Evolutionary conservation across 2,797 vertebrate species (phyloP), one percentile per base, ranked within the genome.

Genomic region (Podarcis siculus): DNA sequence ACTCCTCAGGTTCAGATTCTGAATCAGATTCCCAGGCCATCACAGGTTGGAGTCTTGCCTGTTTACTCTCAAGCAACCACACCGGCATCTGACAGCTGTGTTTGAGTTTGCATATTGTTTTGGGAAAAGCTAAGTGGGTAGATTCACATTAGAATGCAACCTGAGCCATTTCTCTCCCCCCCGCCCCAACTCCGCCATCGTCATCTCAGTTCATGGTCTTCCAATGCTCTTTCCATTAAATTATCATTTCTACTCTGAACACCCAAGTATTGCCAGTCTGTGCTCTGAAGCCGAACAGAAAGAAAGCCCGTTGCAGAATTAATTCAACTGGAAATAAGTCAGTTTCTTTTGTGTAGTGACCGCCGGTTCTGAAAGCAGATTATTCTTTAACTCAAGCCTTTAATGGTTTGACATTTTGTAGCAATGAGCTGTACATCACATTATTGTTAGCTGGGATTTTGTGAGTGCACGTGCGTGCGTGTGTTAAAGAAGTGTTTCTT

Each of bases 401-500:
- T 91, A 94, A 94, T 91, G 94, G 92, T 69, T 91, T 89, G 93
- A 75, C 90, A 82, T 94, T 93, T 94, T 89, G 92, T 94, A 93
- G 91, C 87, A 91, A 87, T 77, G 83, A 90, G 86, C 90, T 94
- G 88, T 86, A 94, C 12, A 55, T 35, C 61, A 86, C 64, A 6
- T 91, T 87, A 95, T 89, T 85, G 86, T 93, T 93, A 93, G 93
- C 83, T 61, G 92, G 93, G 90, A 92, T 94, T 96, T 96, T 90
- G 79, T 61, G 23, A 27, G 32, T 67, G 81, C 37, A 35, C 71
- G 4, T 66, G 42, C 30, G 4, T 39, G 2, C 55, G 8, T 75
- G 42, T 80, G 49, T 55, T 55, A 55, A 89, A 95, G 91, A 97
- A 97, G 93, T 94, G 95, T 96, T 96, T 95, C 94, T 93, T 95